Base-by-base conservation (phyloP, 2,888 invertebrate species). In the Rhamphomyia laevipes region DNA sequence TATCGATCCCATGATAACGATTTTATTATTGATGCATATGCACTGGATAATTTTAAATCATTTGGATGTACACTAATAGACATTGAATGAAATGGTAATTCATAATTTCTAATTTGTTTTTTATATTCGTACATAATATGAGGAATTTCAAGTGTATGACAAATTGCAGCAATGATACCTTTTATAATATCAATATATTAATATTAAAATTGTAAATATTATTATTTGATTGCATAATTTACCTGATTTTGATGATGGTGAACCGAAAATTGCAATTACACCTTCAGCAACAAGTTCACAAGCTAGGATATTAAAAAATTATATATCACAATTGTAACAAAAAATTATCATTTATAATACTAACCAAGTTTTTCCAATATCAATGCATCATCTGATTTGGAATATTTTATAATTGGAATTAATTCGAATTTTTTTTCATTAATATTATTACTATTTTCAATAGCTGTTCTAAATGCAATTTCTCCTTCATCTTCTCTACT, bases 1-100 rank as follows among this genome's bases (percentile, higher is more conserved):
- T 86, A 89, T 56, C 77, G 78, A 57, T 81, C 80, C 91, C 91
- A 91, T 56, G 80, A 80, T 66, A 84, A 82, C 53, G 78, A 79
- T 55, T 79, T 77, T 4, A 91, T 77, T 41, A 89, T 68, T 63
- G 81, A 81, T 3, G 84, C 81, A 61, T 83, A 81, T 15, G 86
- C 87, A 64, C 80, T 68, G 6, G 82, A 75, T 37, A 85, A 68
- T 43, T 77, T 73, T 16, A 77, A 69, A 42, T 81, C 76, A 57
- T 82, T 75, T 0, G 88, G 88, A 66, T 80, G 82, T 38, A 87
- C 73, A 63, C 85, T 87, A 35, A 87, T 68, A 6, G 79, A 74
- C 66, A 77, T 78, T 40, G 73, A 71, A 46, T 77, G 74, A 43
- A 74, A 66, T 27, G 61, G 57, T 27, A 63, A 58, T 54, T 64